A percentile compares a stretch with the other conserved stretches of the same genome.
Evolutionary conservation across 37 sponge, comb jelly and placozoan genomes (phyloP).

Genomic region (Eunapius fragilis): DNA sequence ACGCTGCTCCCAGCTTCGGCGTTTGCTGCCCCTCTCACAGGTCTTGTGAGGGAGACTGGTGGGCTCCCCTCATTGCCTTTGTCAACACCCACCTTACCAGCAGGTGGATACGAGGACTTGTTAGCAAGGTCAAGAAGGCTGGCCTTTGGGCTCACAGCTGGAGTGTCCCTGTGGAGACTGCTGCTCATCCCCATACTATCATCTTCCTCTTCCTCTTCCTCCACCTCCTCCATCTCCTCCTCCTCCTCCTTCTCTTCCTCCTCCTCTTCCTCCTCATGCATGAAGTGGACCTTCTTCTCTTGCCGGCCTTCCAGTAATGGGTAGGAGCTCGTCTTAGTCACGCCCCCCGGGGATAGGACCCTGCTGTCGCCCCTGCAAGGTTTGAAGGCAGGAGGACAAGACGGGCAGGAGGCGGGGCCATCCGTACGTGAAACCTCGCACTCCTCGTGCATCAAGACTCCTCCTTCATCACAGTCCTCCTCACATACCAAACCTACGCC

Average conservation of each 20-base stretch:
- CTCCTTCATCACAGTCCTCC: background rate
- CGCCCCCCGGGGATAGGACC: background rate
- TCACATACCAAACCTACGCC: background rate
- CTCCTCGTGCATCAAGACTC: no score
- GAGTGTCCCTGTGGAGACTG: background rate
- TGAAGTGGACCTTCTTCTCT: conserved; percentile 5
- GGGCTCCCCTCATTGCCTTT: background rate
- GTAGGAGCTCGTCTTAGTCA: background rate
- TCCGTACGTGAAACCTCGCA: background rate
- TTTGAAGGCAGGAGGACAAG: background rate
- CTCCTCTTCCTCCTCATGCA: background rate
- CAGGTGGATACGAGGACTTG: background rate
- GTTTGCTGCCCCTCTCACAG: background rate
- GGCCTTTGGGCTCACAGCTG: background rate
- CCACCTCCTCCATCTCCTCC: background rate
- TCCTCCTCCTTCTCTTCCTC: no score
- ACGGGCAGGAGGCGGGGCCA: background rate
- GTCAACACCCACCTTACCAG: background rate
- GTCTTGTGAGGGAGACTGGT: background rate
- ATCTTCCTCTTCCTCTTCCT: background rate
- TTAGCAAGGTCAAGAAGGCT: background rate
- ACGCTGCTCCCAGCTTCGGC: background rate
- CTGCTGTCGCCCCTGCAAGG: background rate
- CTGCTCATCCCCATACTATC: background rate
- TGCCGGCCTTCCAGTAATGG: background rate